Evolutionary conservation across 2,888 invertebrate species (phyloP).

Genomic region (Pachydiplax longipennis): DNA sequence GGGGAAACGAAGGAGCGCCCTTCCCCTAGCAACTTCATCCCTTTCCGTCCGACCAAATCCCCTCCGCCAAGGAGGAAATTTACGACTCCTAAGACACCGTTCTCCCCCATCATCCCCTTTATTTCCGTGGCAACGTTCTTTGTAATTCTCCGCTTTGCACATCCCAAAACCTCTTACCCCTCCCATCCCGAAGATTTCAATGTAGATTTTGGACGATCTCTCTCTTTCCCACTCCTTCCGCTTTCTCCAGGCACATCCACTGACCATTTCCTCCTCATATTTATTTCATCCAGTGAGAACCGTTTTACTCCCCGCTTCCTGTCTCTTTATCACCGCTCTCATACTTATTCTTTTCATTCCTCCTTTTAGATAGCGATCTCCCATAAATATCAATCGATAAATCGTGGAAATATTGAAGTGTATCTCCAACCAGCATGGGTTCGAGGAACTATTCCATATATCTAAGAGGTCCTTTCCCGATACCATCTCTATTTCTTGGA

Average conservation of each 20-base stretch:
- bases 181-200: not conserved
- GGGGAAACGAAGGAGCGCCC: not conserved
- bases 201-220: not conserved
- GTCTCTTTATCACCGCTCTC: not conserved
- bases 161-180: not conserved
- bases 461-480: too few species aligned
- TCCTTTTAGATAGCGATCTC: not conserved
- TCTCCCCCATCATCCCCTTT: not conserved
- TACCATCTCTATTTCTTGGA: too few species aligned
- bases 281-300: not conserved
- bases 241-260: not conserved
- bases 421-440: too few species aligned
- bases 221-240: not conserved
- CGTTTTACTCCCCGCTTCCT: not conserved
- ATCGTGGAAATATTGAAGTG: too few species aligned
- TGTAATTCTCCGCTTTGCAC: slow-evolving; percentile 15
- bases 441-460: too few species aligned
- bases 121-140: not conserved
- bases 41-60: not conserved
- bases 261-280: not conserved
- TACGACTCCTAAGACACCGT: not conserved
- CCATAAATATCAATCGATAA: too few species aligned
- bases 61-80: not conserved
- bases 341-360: not conserved
- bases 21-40: not conserved